These are phyloP conservation scores for Calameuta idolon DNA, from an alignment of 2,888 invertebrate genomes.

Conservation along the genomic window DNA sequence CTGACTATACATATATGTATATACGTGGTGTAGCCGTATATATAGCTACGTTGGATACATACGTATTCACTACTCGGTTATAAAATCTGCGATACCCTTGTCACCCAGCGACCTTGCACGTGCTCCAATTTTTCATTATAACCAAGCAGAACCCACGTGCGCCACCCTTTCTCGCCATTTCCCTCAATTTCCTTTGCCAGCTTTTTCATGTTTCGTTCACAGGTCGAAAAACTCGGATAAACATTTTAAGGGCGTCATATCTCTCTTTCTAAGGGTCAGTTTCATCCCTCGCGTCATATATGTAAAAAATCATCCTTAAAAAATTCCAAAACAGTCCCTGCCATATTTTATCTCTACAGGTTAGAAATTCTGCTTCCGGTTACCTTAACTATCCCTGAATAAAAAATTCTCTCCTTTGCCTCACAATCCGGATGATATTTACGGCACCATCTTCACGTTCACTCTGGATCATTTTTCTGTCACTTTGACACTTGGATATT, in stretches of 20 bases:
- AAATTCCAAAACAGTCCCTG: neutral
- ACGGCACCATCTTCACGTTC: neutral
- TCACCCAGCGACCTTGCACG: neutral
- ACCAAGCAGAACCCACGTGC: neutral
- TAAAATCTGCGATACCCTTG: neutral
- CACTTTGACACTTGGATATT: neutral
- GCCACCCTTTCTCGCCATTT: neutral
- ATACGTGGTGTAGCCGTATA: neutral
- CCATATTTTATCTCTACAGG: neutral
- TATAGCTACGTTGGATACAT: neutral
- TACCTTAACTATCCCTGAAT: neutral
- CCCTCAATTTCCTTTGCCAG: neutral
- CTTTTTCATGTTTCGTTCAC: neutral
- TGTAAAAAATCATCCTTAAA: neutral
- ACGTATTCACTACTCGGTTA: neutral
- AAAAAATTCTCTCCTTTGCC: neutral
- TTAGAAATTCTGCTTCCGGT: neutral
- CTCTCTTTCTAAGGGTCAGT: neutral
- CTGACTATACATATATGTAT: neutral
- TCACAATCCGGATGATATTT: neutral
- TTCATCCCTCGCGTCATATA: neutral
- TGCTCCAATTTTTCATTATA: neutral
- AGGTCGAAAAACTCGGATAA: neutral
- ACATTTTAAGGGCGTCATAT: neutral
- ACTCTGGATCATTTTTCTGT: neutral